Conservation (phyloP, 2,797 vertebrate species). For the Tauraco hartlaubi region DNA sequence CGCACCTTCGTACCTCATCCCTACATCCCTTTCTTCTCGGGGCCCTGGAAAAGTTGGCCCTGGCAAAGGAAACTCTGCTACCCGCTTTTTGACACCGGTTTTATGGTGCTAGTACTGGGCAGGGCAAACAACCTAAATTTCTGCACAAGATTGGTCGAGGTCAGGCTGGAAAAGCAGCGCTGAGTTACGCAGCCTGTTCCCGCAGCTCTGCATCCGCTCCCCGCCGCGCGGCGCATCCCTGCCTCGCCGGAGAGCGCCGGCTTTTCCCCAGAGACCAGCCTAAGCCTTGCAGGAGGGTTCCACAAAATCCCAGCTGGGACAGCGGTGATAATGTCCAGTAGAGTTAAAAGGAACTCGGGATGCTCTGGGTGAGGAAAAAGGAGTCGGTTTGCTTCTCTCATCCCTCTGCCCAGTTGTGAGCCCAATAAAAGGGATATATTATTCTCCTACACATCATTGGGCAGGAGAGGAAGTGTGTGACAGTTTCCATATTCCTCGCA, state of each 20-base stretch:
- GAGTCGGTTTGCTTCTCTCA: neutral
- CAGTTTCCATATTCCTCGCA: slow-evolving; percentile 23
- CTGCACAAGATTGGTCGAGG: accelerated
- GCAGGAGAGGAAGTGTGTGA: slow-evolving; percentile 60
- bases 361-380: neutral
- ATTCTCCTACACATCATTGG: slow-evolving; percentile 41
- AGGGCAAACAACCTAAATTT: accelerated
- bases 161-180: accelerated
- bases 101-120: accelerated
- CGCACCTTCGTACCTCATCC: accelerated
- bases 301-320: accelerated
- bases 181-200: accelerated
- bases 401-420: neutral
- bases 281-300: neutral
- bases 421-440: slow-evolving; percentile 28
- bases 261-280: neutral
- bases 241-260: accelerated
- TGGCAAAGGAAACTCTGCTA: neutral
- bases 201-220: neutral
- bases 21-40: neutral
- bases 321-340: accelerated
- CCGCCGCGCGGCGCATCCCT: neutral
- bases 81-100: neutral
- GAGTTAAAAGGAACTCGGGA: neutral
- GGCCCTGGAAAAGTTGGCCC: neutral